Conservation (phyloP, 2,113 vertebrate genomes). For the Xiphorhynchus elegans region DNA sequence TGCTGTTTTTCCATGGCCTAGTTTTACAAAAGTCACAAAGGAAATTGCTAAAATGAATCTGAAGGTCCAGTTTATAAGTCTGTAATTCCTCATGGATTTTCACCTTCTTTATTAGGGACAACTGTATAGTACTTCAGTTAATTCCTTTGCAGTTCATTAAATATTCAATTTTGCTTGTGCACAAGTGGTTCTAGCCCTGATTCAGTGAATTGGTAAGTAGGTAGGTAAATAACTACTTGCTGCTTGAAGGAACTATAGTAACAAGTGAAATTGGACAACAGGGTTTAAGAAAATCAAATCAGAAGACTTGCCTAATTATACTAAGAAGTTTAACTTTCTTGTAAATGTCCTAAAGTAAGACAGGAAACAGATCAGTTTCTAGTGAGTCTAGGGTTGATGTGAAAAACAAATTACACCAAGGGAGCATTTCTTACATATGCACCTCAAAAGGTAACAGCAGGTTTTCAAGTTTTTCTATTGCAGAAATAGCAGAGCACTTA, state of each 20-base stretch:
- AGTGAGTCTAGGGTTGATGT: neutral
- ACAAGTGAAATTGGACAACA: neutral
- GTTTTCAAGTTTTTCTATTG: neutral
- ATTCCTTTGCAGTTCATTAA: slow-evolving; percentile 49
- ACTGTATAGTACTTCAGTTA: neutral
- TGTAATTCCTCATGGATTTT: neutral
- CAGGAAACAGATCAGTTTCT: neutral
- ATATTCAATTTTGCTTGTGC: slow-evolving; percentile 6
- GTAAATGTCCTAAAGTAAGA: neutral
- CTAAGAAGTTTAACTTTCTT: neutral
- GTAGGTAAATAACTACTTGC: neutral
- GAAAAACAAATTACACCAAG: neutral
- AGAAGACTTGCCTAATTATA: neutral
- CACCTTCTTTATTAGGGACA: neutral
- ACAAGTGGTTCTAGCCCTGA: neutral
- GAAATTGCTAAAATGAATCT: neutral
- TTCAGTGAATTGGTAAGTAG: neutral
- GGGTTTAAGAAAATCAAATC: neutral
- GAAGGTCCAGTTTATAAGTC: neutral
- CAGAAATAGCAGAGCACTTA: neutral
- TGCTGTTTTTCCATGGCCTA: slow-evolving; percentile 3
- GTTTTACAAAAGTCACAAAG: slow-evolving; percentile 8
- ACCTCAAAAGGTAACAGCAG: neutral
- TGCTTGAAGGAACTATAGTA: neutral
- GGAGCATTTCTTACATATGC: neutral